Evolutionary conservation across 2,888 invertebrate species (phyloP), one percentile per base, ranked within the genome.

Genomic region (Lissonota sp.): DNA sequence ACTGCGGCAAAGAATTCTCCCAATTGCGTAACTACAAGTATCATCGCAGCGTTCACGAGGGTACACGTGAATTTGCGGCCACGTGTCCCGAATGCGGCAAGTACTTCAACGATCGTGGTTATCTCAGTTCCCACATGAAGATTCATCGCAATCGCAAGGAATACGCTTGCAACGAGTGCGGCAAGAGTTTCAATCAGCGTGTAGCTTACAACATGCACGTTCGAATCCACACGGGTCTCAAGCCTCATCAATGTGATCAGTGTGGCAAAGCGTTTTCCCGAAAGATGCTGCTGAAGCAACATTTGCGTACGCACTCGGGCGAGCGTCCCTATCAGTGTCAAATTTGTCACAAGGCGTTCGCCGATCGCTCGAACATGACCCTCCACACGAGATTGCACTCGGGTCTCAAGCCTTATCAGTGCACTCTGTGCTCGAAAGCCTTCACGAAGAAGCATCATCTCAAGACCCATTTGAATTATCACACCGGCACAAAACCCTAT

Each of bases 161-260:
- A 90, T 97, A 97, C 92, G 96, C 95, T 63, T 97, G 97, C 88
- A 94, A 95, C 37, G 95, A 95, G 86, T 97, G 97, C 88, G 96
- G 96, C 0, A 97, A 97, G 91, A 95, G 97, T 16, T 97, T 97
- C 91, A 97, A 97, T 91, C 97, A 97, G 91, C 94, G 97, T 44
- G 97, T 97, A 5, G 97, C 97, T 6, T 97, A 97, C 93, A 97
- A 97, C 89, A 97, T 97, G 97, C 97, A 97, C 90, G 95, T 96
- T 1, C 93, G 97, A 79, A 97, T 97, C 78, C 97, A 97, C 88
- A 97, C 97, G 80, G 97, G 96, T 8, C 94, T 96, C 0, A 97
- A 97, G 87, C 97, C 97, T 0, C 97, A 97, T 90, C 95, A 95
- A 73, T 97, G 97, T 88, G 94, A 93, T 3, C 95, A 96, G 80